Conservation (phyloP, 2,888 invertebrate species). For the Exephanes ischioxanthus region DNA sequence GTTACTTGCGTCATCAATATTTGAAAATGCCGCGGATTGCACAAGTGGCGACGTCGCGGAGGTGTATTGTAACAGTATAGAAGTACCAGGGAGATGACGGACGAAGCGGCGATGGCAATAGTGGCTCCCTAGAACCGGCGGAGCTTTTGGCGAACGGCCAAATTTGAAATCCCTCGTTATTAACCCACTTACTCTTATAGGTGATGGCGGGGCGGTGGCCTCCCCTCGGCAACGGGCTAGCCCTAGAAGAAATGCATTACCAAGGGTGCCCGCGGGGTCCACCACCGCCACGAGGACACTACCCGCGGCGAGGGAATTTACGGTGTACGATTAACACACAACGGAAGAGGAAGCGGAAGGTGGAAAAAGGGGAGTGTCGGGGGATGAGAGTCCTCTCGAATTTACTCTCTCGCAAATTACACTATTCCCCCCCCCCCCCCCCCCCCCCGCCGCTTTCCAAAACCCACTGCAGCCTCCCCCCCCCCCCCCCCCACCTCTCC, state of each 20-base stretch:
- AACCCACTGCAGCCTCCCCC: not conserved
- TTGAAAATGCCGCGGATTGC: slow-evolving; percentile 38
- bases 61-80: slow-evolving; percentile 17
- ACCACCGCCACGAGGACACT: slow-evolving; percentile 49
- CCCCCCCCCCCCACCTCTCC: slow-evolving; percentile 21
- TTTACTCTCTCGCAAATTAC: slow-evolving; percentile 58
- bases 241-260: slow-evolving; percentile 78
- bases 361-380: slow-evolving; percentile 29
- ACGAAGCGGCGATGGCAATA: slow-evolving; percentile 22
- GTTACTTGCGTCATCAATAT: slow-evolving; percentile 37
- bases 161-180: slow-evolving; percentile 74
- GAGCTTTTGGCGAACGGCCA: slow-evolving; percentile 72
- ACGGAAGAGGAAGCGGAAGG: slow-evolving; percentile 38
- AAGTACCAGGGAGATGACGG: slow-evolving; percentile 16
- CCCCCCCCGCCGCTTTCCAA: slow-evolving; percentile 11
- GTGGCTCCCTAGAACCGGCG: slow-evolving; percentile 43
- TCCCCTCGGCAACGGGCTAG: slow-evolving; percentile 23
- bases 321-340: slow-evolving; percentile 61
- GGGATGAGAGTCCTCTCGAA: slow-evolving; percentile 54
- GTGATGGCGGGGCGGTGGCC: slow-evolving; percentile 68
- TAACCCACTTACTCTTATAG: slow-evolving; percentile 79
- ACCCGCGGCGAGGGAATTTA: slow-evolving; percentile 58
- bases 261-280: slow-evolving; percentile 52
- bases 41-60: slow-evolving; percentile 34
- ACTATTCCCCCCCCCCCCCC: slow-evolving; percentile 30